A percentile compares a stretch with the other conserved stretches of the same genome.
Conservation (phyloP, 2,113 vertebrate species). For the Uropsilus gracilis region DNA sequence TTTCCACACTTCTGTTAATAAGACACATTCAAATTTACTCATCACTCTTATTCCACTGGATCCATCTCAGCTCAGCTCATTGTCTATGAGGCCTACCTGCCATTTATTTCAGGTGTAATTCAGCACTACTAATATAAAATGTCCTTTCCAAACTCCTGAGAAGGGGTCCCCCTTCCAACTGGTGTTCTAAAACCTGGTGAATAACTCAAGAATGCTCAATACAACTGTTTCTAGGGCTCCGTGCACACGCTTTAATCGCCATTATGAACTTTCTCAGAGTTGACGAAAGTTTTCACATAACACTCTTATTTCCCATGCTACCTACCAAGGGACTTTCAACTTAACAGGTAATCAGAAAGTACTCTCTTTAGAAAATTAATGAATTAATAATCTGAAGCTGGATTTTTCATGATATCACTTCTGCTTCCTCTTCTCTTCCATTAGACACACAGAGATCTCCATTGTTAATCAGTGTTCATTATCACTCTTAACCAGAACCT, state of each 20-base stretch:
- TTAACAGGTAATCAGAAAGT: not conserved
- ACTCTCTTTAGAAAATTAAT: not conserved
- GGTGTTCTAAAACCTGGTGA: not conserved
- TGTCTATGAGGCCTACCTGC: not conserved
- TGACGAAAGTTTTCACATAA: too few relatives aligned
- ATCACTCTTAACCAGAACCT: not conserved
- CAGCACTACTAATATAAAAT: not conserved
- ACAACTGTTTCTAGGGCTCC: not conserved
- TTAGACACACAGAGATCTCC: not conserved
- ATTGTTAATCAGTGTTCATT: not conserved
- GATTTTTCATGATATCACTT: not conserved
- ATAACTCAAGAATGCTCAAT: not conserved
- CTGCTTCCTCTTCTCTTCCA: slow-evolving; percentile 1
- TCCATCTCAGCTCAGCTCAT: not conserved
- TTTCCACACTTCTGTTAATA: not conserved
- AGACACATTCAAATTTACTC: not conserved
- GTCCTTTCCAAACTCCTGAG: not conserved
- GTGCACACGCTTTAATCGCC: not conserved
- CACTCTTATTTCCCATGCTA: not conserved
- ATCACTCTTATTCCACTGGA: not conserved
- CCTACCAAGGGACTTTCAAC: not conserved
- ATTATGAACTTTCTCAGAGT: not conserved
- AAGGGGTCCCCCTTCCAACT: not conserved
- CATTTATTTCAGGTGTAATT: not conserved
- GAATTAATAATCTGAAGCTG: not conserved